Base-by-base conservation (phyloP, 1,140 invertebrate genomes). In the Tyrophagus putrescentiae region DNA sequence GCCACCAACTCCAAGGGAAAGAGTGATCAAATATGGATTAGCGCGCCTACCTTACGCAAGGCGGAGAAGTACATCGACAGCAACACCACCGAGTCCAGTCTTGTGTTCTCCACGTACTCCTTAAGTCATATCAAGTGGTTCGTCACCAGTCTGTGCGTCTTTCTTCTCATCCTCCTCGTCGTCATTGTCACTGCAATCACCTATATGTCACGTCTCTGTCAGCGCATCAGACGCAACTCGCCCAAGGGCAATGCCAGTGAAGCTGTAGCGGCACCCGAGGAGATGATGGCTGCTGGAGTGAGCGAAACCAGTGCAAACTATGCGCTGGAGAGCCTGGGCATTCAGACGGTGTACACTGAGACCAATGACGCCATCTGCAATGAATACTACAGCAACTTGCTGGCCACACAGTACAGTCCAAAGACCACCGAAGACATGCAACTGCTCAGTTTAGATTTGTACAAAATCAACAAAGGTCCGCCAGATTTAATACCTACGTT, bases 1-100 rank as follows among this genome's bases (percentile, higher is more conserved):
- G 36, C 62, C 16, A n/a, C n/a, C 6, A 62, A 63, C 50, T 23
- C 34, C 4, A 62, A 56, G 32, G 62, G 62, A 41, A 42, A 29
- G n/a, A 44, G 33, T 41, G 33, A 63, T 27, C 44, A 32, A 23
- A 61, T 45, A 4, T 61, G 53, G 52, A 29, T 63, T 1, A 32
- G 21, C 16, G 62, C 33, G 13, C 44, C 56, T 48, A 63, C 62
- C 11, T 34, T 61, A 41, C 33, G 58, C 9, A 50, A 48, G 31
- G 62, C 62, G 5, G 60, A 63, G 34, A 54, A 41, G 27, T 34
- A 62, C 18, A 36, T 63, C 21, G 57, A 63, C 39, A 36, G 44
- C 16, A 41, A 63, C 25, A 59, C 16, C 11, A 59, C 13, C 29
- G 23, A 31, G n/a, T 54, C 25, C 13, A 3, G 25, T 11, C 21